Evolutionary conservation across 2,113 vertebrate genomes (phyloP), one percentile per base, ranked within the genome.

Genomic region (Arothron firmamentum): DNA sequence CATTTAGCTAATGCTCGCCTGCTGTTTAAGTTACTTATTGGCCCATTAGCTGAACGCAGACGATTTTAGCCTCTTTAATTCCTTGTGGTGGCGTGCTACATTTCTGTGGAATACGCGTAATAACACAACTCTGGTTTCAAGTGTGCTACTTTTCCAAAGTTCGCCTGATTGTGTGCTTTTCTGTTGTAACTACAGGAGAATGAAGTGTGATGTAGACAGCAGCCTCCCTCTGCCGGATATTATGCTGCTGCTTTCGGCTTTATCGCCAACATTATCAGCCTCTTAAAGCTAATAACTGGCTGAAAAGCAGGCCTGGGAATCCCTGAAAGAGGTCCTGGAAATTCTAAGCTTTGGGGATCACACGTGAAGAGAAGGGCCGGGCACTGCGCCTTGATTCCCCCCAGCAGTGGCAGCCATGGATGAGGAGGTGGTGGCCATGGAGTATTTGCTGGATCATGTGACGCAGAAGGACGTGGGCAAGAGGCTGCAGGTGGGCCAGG

Each of bases 391-490:
- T 31, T 38, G 34, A 38, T 38, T 38, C 12, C 9, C 34, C 34
- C 34, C 34, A 38, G 34, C 45, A 3, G 47, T 28, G 13, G 43
- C 19, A 59, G 69, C 25, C 59, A 97, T 96, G 95, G 94, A 95
- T 86, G 90, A 92, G 85, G 74, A 72, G 38, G 31, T 8, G 21
- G 73, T 77, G 57, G 92, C 76, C 80, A 93, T 94, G 94, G 95
- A 96, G 75, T 91, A 91, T 67, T 90, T 94, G 79, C 82, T 98
- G 85, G 92, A 90, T 0, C 94, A 95, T 88, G 92, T 98, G 84
- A 87, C 91, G 82, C 94, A 97, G 80, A 99, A 98, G 73, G 96
- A 99, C 80, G 88, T 98, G 77, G 94, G 94, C 17, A 93, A 88
- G 67, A 91, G 95, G 61, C 91, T 97, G 64, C 95, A 97, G 74